Percentiles rank a stretch among this genome's conserved stretches.
Evolutionary conservation across 2,888 invertebrate species (phyloP).

Genomic region (Lucinisca nassula): DNA sequence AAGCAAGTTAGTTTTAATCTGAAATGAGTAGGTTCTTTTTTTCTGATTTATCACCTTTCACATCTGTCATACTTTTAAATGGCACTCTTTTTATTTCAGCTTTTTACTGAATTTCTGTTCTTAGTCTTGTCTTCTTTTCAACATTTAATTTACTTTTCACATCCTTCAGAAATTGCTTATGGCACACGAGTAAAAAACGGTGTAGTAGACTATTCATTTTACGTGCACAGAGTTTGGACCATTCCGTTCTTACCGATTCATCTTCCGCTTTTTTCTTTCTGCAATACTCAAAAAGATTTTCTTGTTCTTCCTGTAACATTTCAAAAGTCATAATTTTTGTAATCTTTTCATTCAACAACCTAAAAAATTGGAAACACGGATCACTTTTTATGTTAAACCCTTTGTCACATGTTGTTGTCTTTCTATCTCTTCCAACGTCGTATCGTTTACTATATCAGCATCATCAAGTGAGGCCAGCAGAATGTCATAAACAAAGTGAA

Average conservation of each 20-base stretch:
- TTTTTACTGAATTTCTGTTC: background rate
- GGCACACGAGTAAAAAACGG: background rate
- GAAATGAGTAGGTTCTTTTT: slow-evolving; percentile 12
- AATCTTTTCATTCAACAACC: background rate
- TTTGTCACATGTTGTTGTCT: background rate
- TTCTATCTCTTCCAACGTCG: background rate
- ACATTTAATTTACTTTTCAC: background rate
- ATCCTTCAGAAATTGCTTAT: background rate
- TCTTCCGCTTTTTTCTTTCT: background rate
- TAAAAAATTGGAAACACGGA: background rate
- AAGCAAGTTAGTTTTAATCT: slow-evolving; percentile 30
- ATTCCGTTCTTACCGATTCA: background rate
- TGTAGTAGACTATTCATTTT: background rate
- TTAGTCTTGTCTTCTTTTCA: background rate
- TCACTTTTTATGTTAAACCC: background rate
- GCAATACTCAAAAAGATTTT: background rate
- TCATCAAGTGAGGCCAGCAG: too few species aligned
- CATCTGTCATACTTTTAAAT: background rate
- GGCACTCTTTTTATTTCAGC: background rate
- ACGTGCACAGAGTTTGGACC: background rate
- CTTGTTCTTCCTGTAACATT: background rate
- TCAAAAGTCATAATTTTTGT: background rate
- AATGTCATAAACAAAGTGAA: too few species aligned
- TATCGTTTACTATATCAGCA: background rate
- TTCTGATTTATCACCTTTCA: background rate